phyloP scores from a whole-genome alignment of 2,888 invertebrate species.

The Hydrotaea cyrtoneurina region DNA sequence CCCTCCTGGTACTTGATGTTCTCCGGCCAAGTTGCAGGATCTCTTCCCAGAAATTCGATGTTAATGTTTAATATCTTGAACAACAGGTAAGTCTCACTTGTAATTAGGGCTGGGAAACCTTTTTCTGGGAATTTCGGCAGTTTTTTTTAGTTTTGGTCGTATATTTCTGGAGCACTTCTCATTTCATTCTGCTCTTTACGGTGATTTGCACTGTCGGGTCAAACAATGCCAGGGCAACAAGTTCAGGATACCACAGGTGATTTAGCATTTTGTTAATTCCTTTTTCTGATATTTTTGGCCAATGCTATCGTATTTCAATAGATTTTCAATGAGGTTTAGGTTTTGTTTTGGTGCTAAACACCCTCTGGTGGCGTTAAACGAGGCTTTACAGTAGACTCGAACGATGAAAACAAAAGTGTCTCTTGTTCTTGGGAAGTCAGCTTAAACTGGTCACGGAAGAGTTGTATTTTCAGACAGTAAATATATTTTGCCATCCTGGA shows the following conservation, averaged over 20 bases:
- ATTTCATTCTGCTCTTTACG: neutral
- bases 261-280: too few relatives aligned
- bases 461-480: constrained; percentile 43
- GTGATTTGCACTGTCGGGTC: constrained; percentile 43
- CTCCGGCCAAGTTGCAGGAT: too few relatives aligned
- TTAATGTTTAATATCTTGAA: too few relatives aligned
- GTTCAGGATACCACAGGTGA: too few relatives aligned
- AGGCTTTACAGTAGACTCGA: constrained; percentile 6
- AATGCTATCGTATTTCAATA: constrained; percentile 16
- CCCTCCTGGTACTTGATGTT: too few relatives aligned
- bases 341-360: constrained; percentile 33
- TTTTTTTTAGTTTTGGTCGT: too few relatives aligned
- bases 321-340: constrained; percentile 11
- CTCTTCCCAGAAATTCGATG: too few relatives aligned
- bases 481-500: neutral
- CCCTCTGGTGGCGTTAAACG: neutral
- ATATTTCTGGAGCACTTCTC: too few relatives aligned
- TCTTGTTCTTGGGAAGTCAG: constrained; percentile 7
- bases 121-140: too few relatives aligned
- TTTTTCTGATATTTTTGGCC: constrained; percentile 34
- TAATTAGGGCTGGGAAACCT: too few relatives aligned
- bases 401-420: constrained; percentile 37
- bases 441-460: constrained; percentile 6
- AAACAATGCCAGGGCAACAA: constrained; percentile 38
- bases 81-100: too few relatives aligned